A percentile compares a stretch with the other conserved stretches of the same genome.
Conservation (phyloP, 2,797 vertebrate species). For the Propithecus deckenii region DNA sequence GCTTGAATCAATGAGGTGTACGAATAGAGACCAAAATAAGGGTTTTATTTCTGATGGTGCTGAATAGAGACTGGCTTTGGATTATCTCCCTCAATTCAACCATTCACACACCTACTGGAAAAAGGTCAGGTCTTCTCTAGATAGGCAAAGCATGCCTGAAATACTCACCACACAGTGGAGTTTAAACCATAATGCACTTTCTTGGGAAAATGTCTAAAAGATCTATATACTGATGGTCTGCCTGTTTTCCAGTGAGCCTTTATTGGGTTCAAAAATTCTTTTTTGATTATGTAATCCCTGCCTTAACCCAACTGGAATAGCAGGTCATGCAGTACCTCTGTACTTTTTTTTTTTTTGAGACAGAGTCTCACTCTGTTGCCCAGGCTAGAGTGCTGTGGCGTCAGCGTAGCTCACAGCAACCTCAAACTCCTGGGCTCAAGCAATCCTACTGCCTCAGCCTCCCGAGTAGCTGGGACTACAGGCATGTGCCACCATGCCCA, state of each 20-base stretch:
- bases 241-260: background rate
- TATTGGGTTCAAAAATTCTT: background rate
- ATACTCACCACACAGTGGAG: background rate
- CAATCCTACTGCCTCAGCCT: too few relatives aligned
- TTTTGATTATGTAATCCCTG: background rate
- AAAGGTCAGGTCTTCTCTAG: background rate
- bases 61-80: background rate
- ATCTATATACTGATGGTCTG: background rate
- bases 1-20: background rate
- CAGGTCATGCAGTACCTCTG: background rate
- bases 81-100: background rate
- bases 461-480: too few relatives aligned
- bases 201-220: background rate
- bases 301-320: background rate
- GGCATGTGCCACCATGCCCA: too few relatives aligned
- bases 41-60: background rate
- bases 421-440: too few relatives aligned
- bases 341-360: too few relatives aligned
- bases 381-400: too few relatives aligned
- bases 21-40: background rate
- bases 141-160: background rate
- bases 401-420: too few relatives aligned
- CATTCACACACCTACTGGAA: background rate
- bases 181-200: background rate
- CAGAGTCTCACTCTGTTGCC: too few relatives aligned